Evolutionary conservation across 1,140 invertebrate genomes (phyloP), one percentile per base, ranked within the genome.

Genomic region (Hylaeus volcanicus): DNA sequence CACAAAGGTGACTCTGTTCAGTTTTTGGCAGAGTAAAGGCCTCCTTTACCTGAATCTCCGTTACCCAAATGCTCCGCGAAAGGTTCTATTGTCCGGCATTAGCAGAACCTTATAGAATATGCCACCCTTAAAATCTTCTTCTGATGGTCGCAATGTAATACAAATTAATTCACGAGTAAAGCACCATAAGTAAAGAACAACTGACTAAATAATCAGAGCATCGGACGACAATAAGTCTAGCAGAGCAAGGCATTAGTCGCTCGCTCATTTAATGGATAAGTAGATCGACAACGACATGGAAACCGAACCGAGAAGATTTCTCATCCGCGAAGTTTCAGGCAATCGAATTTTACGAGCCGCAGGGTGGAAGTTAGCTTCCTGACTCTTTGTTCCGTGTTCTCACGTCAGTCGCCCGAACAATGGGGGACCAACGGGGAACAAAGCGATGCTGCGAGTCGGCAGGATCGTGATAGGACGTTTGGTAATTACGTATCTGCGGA

Each of bases 381-480:
- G 45, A 68, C n/a, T 68, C 65, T 63, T 63, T 68, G 65, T 68
- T 68, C 65, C 65, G 45, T 68, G 65, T 68, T 68, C 65, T 68
- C 65, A 71, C 51, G 51, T 58, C 69, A 39, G 14, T 14, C 69
- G 56, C 26, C 45, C 2, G 45, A 26, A n/a, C 15, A 43, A 37
- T n/a, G 26, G 43, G 8, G 53, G 39, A 48, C 26, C 53, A 15
- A 15, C 45, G 37, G 11, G 26, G 56, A 51, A 71, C 45, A 61
- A 53, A 71, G 11, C 39, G 3, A 26, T 26, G 8, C 39, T 76
- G 4, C 12, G 39, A 68, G 39, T 58, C 53, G 26, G 45, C 45
- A 5, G 15, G 56, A 48, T 71, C 37, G 56, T 26, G 65, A 71
- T 77, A 70, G 26, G 26, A 15, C 14, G 26, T 51, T 60, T 26